Evolutionary conservation across 2,797 vertebrate species (phyloP), one percentile per base, ranked within the genome.

Genomic region (Cygnus olor): DNA sequence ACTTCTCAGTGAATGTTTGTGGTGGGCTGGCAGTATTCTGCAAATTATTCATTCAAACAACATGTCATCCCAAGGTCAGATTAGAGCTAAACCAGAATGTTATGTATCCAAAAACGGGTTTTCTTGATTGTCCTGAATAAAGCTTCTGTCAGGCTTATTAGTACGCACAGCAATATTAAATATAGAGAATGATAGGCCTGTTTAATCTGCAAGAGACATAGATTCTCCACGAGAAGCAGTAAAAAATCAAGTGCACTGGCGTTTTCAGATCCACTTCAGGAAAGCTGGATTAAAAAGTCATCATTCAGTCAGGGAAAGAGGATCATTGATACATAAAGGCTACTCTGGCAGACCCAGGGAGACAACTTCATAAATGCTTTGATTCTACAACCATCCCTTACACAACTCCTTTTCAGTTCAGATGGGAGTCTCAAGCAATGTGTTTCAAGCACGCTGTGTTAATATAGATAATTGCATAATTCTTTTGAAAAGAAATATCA

Each of bases 1-100:
- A 72, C 73, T 95, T 83, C 79, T 90, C 85, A 89, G 73, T 91
- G 63, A 83, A 36, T 66, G 88, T 88, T 72, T 93, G 82, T 90
- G 86, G 76, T 88, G 70, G 91, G 89, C 88, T 93, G 85, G 51
- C 70, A 86, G 42, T 82, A 58, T 90, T 84, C 90, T 91, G 56
- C 64, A 88, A 93, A 80, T 28, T 71, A 18, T 86, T 96, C 85
- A 32, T 42, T 95, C 72, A 85, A 92, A 93, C 69, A 92, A 58
- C 42, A 24, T 85, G 74, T 85, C 83, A 80, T 80, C 54, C 63
- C 87, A 60, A 91, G 81, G 81, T 82, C 85, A 93, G 80, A 90
- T 63, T 53, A 72, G 86, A 94, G 68, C 22, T 92, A 92, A 92
- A 65, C 21, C 79, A 85, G 71, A 78, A 94, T 92, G 32, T 57